Conservation (phyloP, 2,888 invertebrate species). For the Ceramica pisi region DNA sequence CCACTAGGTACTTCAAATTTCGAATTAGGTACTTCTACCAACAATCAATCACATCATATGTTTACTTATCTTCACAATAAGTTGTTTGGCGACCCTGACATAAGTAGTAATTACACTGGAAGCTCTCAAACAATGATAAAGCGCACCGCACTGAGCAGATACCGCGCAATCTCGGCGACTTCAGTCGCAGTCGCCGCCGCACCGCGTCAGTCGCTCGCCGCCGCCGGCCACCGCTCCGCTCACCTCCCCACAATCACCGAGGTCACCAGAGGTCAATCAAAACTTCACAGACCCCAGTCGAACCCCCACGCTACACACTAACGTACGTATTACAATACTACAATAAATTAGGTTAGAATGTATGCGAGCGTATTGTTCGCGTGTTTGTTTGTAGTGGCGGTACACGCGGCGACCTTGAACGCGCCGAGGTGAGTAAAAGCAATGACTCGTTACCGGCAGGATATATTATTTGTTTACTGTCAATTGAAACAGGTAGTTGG, state of each 20-base stretch:
- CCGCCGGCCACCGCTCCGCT: background rate
- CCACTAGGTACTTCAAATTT: background rate
- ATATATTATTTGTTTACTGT: slow-evolving; percentile 19
- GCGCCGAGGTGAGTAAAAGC: slow-evolving; percentile 65
- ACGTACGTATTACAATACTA: slow-evolving; percentile 54
- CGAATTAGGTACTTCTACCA: background rate
- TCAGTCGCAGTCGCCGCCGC: slow-evolving; percentile 27
- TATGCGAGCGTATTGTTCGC: slow-evolving; percentile 48
- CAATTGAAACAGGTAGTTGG: slow-evolving; percentile 2
- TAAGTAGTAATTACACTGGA: slow-evolving; percentile 40
- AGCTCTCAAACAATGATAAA: slow-evolving; percentile 65
- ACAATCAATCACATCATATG: slow-evolving; percentile 20
- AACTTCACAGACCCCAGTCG: slow-evolving; percentile 28
- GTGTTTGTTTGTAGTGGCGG: slow-evolving; percentile 49
- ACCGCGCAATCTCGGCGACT: slow-evolving; percentile 64
- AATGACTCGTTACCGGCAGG: slow-evolving; percentile 15
- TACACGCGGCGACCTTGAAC: slow-evolving; percentile 72
- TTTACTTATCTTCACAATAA: slow-evolving; percentile 23
- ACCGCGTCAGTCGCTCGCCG: slow-evolving; percentile 22
- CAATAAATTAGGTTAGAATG: slow-evolving; percentile 45
- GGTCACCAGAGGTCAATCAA: slow-evolving; percentile 43
- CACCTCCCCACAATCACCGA: slow-evolving; percentile 34
- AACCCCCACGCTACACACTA: slow-evolving; percentile 8
- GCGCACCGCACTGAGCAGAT: slow-evolving; percentile 49
- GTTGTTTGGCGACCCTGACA: slow-evolving; percentile 35